Base-by-base conservation (phyloP, 35 echinoderm and acorn worm genomes). In the Ophiothrix spiculata region DNA sequence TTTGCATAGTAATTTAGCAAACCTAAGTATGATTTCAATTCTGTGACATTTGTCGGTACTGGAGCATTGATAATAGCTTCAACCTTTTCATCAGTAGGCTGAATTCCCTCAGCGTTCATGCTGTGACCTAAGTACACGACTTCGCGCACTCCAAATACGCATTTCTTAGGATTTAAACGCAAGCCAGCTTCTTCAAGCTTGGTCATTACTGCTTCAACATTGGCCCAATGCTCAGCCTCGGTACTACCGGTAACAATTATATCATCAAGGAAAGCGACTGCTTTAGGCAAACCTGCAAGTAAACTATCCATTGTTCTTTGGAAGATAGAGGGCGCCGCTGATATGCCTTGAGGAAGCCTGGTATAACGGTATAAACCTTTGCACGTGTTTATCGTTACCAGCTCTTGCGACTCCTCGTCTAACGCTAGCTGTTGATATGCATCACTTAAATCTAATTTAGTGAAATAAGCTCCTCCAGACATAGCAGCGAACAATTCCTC, bases 311-410 rank as follows among this genome's bases (percentile, higher is more conserved):
- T 89, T 0, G 77, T 86, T 38, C 83, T 6, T 40, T 91, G 89
- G 56, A 93, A 91, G 12, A 86, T 75, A 31, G 75, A 41, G 16
- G 89, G 83, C 10, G 89, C 89, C 8, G 82, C 23, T 11, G 76
- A 79, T 21, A 79, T 41, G 17, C 81, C 81, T 56, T 64, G 85
- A 25, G 88, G 88, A 23, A 85, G 38, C 1, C 88, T 11, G 3
- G 74, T 90, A 46, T 90, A 90, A 23, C 37, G 86, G 76, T n/a
- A 83, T 13, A 89, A 35, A 6, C 88, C 87, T 34, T 74, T 39
- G 74, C 83, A 79, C 10, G 79, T 92, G 85, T 92, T 92, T 23
- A 92, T 92, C 2, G 84, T 87, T 15, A 92, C 78, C 84, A 42
- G 34, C 29, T 32, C 84, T 76, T 85, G 34, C 29, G 42, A 74